A percentile compares a stretch with the other conserved stretches of the same genome.
phyloP scores from a whole-genome alignment of 2,888 invertebrate species.

The Brenthis hecate region DNA sequence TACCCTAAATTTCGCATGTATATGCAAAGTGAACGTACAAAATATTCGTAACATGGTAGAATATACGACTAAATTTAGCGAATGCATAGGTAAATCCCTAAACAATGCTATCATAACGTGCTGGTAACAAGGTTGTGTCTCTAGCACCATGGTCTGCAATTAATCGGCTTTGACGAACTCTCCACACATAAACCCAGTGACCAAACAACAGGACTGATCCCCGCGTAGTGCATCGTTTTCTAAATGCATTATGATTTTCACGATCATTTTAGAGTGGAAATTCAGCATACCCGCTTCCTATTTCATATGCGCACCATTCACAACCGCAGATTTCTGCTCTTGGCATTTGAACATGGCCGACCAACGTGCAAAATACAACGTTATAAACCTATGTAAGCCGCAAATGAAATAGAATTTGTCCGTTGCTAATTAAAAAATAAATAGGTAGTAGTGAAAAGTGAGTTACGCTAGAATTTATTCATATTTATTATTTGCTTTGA shows the following conservation, averaged over 20 bases:
- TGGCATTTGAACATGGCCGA: conserved; percentile 65
- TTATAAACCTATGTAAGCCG: conserved; percentile 57
- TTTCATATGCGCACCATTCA: conserved; percentile 52
- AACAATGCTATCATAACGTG: conserved; percentile 40
- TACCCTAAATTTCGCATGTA: not conserved
- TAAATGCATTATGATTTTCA: conserved; percentile 59
- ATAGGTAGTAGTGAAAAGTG: conserved; percentile 56
- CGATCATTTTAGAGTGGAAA: conserved; percentile 55
- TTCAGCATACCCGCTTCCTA: conserved; percentile 51
- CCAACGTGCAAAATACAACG: conserved; percentile 57
- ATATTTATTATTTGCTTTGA: conserved; percentile 33
- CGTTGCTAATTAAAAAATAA: conserved; percentile 68
- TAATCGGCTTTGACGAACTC: conserved; percentile 57
- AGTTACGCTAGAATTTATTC: conserved; percentile 47
- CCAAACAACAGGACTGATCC: conserved; percentile 52
- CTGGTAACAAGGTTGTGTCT: conserved; percentile 54
- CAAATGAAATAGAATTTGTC: conserved; percentile 74
- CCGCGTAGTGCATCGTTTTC: conserved; percentile 44
- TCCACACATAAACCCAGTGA: conserved; percentile 53
- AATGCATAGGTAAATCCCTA: conserved; percentile 40
- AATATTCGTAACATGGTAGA: conserved; percentile 1
- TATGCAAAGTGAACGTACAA: not conserved
- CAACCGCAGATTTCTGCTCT: conserved; percentile 69
- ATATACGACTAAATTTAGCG: conserved; percentile 32
- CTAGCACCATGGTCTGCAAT: conserved; percentile 58